Evolutionary conservation across 1,140 invertebrate genomes (phyloP).

Genomic region (Choristoneura fumiferana): DNA sequence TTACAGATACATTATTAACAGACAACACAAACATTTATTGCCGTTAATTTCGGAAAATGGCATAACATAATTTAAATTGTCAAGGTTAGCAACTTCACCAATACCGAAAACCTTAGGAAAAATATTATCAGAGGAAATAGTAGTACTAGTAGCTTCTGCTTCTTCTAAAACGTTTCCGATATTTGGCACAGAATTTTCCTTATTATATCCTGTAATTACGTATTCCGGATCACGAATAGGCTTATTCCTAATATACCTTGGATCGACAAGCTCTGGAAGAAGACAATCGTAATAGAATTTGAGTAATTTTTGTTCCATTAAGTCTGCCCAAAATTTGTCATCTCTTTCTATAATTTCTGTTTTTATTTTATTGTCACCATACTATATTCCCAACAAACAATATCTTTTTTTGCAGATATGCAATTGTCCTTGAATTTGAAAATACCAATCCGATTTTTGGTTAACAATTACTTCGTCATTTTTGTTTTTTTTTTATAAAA

Average conservation of each 20-base stretch:
- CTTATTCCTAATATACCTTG: neutral
- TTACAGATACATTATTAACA: too few relatives aligned
- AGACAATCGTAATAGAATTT: neutral
- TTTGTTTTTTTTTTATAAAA: constrained; percentile 21
- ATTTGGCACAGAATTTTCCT: too few relatives aligned
- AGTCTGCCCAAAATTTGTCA: constrained; percentile 19
- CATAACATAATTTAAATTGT: too few relatives aligned
- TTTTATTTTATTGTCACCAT: neutral
- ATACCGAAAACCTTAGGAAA: too few relatives aligned
- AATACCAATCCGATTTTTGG: constrained; percentile 50
- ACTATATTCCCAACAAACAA: constrained; percentile 58
- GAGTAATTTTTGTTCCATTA: neutral
- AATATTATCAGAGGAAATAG: too few relatives aligned
- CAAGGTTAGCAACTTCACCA: too few relatives aligned
- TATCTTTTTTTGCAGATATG: constrained; percentile 43
- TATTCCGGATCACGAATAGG: neutral
- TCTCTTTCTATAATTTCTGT: neutral
- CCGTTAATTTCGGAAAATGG: too few relatives aligned
- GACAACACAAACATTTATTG: too few relatives aligned
- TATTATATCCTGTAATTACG: too few relatives aligned
- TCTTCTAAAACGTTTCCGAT: too few relatives aligned
- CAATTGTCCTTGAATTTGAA: constrained; percentile 55
- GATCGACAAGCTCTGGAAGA: neutral
- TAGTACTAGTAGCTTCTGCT: too few relatives aligned
- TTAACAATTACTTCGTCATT: constrained; percentile 35